These are phyloP conservation scores for Enteromius treurensis DNA, from an alignment of 2,797 vertebrate species.

Conservation along the genomic window DNA sequence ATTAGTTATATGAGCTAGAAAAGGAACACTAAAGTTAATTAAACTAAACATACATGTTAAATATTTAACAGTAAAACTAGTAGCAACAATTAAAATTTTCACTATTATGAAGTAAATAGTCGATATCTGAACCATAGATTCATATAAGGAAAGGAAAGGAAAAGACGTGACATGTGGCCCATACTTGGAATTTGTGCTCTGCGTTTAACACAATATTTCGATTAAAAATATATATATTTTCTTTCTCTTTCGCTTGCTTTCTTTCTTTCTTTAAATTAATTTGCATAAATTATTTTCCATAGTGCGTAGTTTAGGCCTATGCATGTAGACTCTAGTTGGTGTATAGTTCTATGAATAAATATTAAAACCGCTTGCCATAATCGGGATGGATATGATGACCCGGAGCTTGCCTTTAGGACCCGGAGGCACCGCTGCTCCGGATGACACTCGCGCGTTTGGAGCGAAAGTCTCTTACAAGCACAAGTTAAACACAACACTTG, in stretches of 20 bases:
- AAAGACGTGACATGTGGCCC: no score
- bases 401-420: constrained; percentile 63
- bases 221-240: no score
- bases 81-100: not conserved
- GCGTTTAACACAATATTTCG: no score
- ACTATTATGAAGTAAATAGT: not conserved
- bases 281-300: not conserved
- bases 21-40: not conserved
- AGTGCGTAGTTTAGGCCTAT: not conserved
- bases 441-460: constrained; percentile 39
- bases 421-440: constrained; percentile 45
- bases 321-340: not conserved
- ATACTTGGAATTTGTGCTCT: no score
- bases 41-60: not conserved
- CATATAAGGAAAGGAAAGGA: no score
- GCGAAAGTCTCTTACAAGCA: constrained; percentile 49
- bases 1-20: not conserved
- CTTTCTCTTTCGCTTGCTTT: no score
- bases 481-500: constrained; percentile 57
- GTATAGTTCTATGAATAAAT: not conserved
- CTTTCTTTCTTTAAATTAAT: no score
- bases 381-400: constrained; percentile 23
- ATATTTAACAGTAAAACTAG: not conserved
- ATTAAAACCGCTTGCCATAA: constrained; percentile 25
- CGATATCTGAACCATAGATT: not conserved